Percentiles rank a stretch among this genome's conserved stretches.
Evolutionary conservation across 2,797 vertebrate genomes (phyloP).

Genomic region (Poecilia velifera): DNA sequence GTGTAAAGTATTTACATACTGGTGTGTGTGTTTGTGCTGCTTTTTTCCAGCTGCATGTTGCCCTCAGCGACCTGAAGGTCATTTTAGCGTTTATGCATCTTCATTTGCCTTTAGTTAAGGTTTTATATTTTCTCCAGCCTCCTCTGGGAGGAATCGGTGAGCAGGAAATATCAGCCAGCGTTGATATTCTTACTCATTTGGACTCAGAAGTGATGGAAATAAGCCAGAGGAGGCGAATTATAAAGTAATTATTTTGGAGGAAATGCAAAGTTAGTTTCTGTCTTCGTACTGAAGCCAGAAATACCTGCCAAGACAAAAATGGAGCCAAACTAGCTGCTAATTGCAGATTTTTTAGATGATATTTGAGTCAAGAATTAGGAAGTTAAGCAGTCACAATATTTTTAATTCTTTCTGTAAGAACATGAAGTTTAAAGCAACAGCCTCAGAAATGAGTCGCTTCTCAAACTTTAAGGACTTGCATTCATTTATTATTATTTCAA

Average conservation of each 20-base stretch:
- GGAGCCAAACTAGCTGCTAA: not conserved
- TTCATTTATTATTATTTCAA: not conserved
- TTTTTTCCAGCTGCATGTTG: not conserved
- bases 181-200: slow-evolving; percentile 27
- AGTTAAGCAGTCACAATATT: not conserved
- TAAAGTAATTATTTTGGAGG: slow-evolving; percentile 17
- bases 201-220: slow-evolving; percentile 8
- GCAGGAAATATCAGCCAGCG: slow-evolving; percentile 11
- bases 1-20: not conserved
- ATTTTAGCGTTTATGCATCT: not conserved
- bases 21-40: not conserved
- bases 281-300: not conserved
- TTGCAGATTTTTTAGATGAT: not conserved
- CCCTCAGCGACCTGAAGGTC: slow-evolving; percentile 19
- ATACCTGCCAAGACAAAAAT: not conserved
- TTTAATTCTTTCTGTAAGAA: not conserved
- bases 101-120: not conserved
- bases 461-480: not conserved
- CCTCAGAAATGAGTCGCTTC: not conserved
- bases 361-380: not conserved
- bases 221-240: slow-evolving; percentile 15
- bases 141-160: slow-evolving; percentile 14
- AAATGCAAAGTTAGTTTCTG: not conserved
- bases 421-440: not conserved
- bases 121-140: not conserved